Base-by-base conservation (phyloP, 2,113 vertebrate species). In the Clarias batrachus region DNA sequence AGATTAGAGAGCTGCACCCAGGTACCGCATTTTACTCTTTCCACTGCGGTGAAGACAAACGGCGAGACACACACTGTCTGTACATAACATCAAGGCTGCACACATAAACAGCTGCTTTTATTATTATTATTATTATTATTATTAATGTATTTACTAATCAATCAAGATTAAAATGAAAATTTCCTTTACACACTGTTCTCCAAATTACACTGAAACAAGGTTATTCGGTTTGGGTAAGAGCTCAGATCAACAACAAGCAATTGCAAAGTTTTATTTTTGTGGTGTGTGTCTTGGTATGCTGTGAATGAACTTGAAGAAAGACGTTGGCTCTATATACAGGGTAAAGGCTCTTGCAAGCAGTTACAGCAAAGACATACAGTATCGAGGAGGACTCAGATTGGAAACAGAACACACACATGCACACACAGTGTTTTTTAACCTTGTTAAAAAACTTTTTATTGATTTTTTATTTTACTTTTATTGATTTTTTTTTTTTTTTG, bases 251-350 rank as follows among this genome's bases (percentile, higher is more conserved):
- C 83, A 60, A 9, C 63, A 52, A 84, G 65, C 56, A 62, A 86
- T 41, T 73, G 27, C 66, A 83, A 78, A 73, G 12, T 33, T 66
- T 54, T 54, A 65, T 48, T 87, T 78, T 79, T 81, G 57, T 63
- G 41, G 52, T 41, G 52, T 54, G 77, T 17, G 54, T 86, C 80
- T 62, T 83, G 71, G 54, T 81, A 60, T 71, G 52, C 33, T 70
- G 19, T 54, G 81, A 65, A 83, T 83, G 73, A 86, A 27, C 30
- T 27, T 9, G 65, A 85, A 83, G 86, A 83, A 88, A 88, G 70
- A 84, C 71, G 79, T 48, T 82, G 66, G 70, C 41, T 68, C 81
- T 73, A 81, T 78, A 81, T 65, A 27, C 7, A n/a, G 74, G 56
- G 82, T 88, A 60, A 85, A 88, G 56, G 71, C 59, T 59, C 87